phyloP scores from a whole-genome alignment of 1,140 invertebrate species.

The Drosophila murphyi region DNA sequence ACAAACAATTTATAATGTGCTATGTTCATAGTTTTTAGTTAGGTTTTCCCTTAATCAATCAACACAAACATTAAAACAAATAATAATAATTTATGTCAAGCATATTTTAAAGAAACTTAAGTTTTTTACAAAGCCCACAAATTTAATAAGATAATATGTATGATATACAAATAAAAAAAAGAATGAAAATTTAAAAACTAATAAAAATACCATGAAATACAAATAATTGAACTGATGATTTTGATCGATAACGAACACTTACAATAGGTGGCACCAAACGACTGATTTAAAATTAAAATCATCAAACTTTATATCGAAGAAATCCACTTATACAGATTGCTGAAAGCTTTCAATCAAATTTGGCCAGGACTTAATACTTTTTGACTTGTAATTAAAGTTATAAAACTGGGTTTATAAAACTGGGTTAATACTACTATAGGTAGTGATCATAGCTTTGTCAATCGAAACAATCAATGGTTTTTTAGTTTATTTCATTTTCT shows the following conservation, averaged over 20 bases:
- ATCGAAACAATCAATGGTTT: conserved; percentile 24
- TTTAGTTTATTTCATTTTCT: not conserved
- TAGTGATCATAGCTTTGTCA: not conserved
- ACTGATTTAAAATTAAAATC: too few species aligned
- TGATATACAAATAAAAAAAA: conserved; percentile 47
- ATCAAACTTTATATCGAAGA: too few species aligned
- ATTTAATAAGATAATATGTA: conserved; percentile 58
- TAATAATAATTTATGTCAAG: conserved; percentile 59
- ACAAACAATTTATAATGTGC: conserved; percentile 72
- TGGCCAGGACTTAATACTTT: not conserved
- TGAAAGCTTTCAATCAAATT: not conserved
- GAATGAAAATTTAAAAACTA: conserved; percentile 45
- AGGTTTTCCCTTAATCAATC: conserved; percentile 58
- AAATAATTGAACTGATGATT: not conserved
- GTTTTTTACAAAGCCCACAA: conserved; percentile 78
- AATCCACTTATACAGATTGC: too few species aligned
- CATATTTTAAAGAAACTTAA: conserved; percentile 58
- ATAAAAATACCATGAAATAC: conserved; percentile 28
- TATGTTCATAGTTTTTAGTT: conserved; percentile 82
- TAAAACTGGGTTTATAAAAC: not conserved
- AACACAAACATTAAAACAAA: conserved; percentile 39
- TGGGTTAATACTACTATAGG: conserved; percentile 15
- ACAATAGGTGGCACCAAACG: too few species aligned
- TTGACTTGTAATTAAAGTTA: too few species aligned
- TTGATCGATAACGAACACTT: too few species aligned